Conservation (phyloP, 2,888 invertebrate species). For the Oscheius myriophilus region DNA sequence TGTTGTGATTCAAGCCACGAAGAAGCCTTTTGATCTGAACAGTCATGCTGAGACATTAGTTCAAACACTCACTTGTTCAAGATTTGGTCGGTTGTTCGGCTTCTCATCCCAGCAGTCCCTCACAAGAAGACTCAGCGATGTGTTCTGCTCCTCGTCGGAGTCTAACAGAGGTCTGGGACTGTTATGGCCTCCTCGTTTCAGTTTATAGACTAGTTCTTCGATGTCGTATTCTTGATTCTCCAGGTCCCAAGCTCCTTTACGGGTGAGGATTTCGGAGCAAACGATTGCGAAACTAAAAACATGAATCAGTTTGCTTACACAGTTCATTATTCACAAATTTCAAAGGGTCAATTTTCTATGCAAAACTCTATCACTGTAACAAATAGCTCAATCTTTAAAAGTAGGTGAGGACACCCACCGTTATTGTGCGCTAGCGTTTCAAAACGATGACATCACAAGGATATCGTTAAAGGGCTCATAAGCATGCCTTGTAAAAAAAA, state of each 20-base stretch:
- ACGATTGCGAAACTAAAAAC: conserved; percentile 49
- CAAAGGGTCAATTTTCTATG: neutral
- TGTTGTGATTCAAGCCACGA: conserved; percentile 32
- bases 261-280: conserved; percentile 40
- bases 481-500: no score
- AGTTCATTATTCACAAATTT: neutral
- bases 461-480: no score
- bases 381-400: no score
- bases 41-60: neutral
- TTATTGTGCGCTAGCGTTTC: no score
- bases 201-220: conserved; percentile 50
- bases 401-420: no score
- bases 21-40: conserved; percentile 25
- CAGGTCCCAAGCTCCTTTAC: conserved; percentile 35
- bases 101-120: conserved; percentile 56
- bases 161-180: conserved; percentile 31
- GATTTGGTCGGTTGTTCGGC: conserved; percentile 44
- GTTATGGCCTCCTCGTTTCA: conserved; percentile 43
- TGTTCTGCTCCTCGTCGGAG: conserved; percentile 36
- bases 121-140: conserved; percentile 28
- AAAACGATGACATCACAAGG: no score
- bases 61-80: conserved; percentile 32
- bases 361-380: no score
- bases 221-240: conserved; percentile 41
- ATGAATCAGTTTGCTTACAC: neutral